phyloP scores from a whole-genome alignment of 2,797 vertebrate species.

The Trachurus trachurus region DNA sequence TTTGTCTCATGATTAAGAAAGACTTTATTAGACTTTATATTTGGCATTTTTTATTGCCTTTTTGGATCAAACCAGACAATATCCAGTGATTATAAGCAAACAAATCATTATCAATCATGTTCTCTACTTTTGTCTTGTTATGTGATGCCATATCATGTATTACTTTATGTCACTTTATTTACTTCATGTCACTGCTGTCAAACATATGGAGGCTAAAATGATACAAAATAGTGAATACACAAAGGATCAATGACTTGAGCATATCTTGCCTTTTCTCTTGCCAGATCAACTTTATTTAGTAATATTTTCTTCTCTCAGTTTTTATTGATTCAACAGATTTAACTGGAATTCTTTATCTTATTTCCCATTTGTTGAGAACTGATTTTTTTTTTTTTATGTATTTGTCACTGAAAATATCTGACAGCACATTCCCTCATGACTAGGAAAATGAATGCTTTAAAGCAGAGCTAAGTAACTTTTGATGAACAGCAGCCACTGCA shows the following conservation, averaged over 20 bases:
- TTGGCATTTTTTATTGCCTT: constrained; percentile 9
- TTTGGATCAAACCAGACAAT: constrained; percentile 37
- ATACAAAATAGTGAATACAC: not conserved
- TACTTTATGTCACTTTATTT: constrained; percentile 33
- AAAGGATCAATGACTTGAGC: not conserved
- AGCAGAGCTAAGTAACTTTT: too few species aligned
- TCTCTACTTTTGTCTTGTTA: constrained; percentile 13
- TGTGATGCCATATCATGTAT: constrained; percentile 13
- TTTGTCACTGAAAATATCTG: not conserved
- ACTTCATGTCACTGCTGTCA: constrained; percentile 35
- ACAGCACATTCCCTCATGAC: not conserved
- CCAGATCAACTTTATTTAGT: not conserved
- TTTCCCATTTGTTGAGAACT: not conserved
- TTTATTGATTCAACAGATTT: constrained; percentile 1
- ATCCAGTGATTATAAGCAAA: constrained; percentile 5
- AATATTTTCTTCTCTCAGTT: not conserved
- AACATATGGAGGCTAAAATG: not conserved
- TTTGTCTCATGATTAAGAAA: constrained; percentile 31
- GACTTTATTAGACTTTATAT: constrained; percentile 7
- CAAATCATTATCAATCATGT: constrained; percentile 6
- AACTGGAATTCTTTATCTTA: not conserved
- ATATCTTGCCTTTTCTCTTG: not conserved
- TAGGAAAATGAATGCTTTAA: not conserved
- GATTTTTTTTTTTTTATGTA: not conserved
- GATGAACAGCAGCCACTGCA: too few species aligned